Evolutionary conservation across 2,797 vertebrate genomes (phyloP), one percentile per base, ranked within the genome.

Genomic region (Aplochiton taeniatus): DNA sequence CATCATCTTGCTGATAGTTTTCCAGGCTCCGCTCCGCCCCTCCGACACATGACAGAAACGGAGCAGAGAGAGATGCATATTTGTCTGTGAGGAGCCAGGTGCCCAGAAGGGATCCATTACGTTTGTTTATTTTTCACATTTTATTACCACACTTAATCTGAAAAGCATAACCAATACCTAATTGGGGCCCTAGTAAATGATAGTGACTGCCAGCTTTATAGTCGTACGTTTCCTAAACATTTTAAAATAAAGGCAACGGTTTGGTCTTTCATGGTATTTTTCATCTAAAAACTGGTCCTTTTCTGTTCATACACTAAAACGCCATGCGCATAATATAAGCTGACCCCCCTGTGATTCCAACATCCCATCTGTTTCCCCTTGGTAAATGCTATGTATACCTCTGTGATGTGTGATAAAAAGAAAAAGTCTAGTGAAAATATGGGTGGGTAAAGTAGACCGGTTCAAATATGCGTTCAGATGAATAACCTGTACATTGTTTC

Each of bases 401-500:
- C 58, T 59, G 73, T 75, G 78, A 81, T 84, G 83, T 70, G 73
- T 72, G 75, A 88, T 78, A 69, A 85, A 83, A 58, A 83, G 73
- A 81, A 55, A 83, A 71, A 57, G 53, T 70, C 52, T 62, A 8
- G 70, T 65, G 68, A 17, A 65, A 64, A 55, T 54, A 65, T 69
- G 18, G 19, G 48, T 5, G 47, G 9, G 42, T 65, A 75, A 75
- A 85, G 65, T 75, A 73, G 69, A 84, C 81, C 79, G 72, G 72
- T 79, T 89, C 77, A 72, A 88, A 85, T 16, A 67, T 50, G 46
- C 75, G 85, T 87, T 87, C 82, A 76, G 79, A 88, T 83, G 84
- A 85, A 83, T 86, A 78, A 91, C 89, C 89, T 90, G 85, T 81
- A 73, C 76, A 83, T 89, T 84, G 84, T 83, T 91, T 88, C 88